Evolutionary conservation across 2,797 vertebrate species (phyloP).

Genomic region (Arctocebus calabarensis): DNA sequence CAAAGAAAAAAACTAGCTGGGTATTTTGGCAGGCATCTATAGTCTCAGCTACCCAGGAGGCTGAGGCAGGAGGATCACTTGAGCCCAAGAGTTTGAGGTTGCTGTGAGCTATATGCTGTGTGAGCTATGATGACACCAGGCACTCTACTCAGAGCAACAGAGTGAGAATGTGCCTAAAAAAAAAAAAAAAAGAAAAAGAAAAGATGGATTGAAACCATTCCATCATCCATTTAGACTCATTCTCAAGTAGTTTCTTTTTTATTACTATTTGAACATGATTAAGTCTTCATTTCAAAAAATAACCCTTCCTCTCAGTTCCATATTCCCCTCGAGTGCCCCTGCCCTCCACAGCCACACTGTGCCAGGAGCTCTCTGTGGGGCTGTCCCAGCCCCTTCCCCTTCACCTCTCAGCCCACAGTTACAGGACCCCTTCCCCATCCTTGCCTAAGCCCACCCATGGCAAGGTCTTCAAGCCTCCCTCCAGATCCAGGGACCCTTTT

Average conservation of each 20-base stretch:
- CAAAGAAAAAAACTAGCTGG: too few relatives aligned
- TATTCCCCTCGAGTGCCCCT: too few relatives aligned
- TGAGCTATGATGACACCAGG: too few relatives aligned
- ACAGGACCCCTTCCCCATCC: neutral
- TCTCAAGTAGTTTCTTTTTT: conserved; percentile 7
- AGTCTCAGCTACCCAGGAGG: too few relatives aligned
- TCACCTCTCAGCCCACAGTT: neutral
- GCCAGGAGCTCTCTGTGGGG: neutral
- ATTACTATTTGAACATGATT: neutral
- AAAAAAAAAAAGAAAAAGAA: neutral
- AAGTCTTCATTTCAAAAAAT: neutral
- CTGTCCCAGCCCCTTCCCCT: neutral
- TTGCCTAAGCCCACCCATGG: neutral
- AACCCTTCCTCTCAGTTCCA: neutral
- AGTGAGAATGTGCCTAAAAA: too few relatives aligned
- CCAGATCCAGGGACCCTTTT: neutral
- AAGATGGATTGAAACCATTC: neutral
- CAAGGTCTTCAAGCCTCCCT: neutral
- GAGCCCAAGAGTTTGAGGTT: too few relatives aligned
- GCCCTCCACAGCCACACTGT: neutral
- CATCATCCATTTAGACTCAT: neutral
- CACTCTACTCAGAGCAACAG: too few relatives aligned
- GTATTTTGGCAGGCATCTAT: too few relatives aligned
- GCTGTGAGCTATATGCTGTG: too few relatives aligned
- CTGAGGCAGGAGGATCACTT: too few relatives aligned